phyloP scores from a whole-genome alignment of 2,797 vertebrate genomes.

The Tragopan temminckii region DNA sequence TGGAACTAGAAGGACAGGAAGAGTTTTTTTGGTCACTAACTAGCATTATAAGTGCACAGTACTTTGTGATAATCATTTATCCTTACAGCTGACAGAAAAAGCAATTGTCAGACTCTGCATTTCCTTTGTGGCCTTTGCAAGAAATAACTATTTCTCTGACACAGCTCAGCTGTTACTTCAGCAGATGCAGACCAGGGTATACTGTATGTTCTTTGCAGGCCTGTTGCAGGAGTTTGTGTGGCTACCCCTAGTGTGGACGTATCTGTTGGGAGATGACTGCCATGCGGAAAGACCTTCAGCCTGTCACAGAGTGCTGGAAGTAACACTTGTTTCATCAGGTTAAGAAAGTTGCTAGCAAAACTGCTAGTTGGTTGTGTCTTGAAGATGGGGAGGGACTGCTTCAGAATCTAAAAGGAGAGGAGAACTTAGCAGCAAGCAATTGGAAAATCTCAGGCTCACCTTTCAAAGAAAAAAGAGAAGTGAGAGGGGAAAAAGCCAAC shows the following conservation, averaged over 20 bases:
- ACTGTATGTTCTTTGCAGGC: neutral
- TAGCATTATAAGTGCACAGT: neutral
- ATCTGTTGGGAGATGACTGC: neutral
- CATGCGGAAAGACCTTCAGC: neutral
- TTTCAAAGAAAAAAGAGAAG: neutral
- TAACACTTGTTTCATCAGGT: neutral
- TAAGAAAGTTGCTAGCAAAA: rapidly evolving
- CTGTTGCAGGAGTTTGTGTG: neutral
- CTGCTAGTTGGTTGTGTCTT: neutral
- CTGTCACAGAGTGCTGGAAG: neutral
- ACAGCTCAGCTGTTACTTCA: neutral
- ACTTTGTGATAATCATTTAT: rapidly evolving
- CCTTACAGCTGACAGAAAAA: neutral
- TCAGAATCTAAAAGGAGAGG: neutral
- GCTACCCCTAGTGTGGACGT: neutral
- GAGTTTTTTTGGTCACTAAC: neutral
- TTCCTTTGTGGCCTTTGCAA: neutral
- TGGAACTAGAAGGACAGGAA: rapidly evolving
- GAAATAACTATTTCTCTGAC: neutral
- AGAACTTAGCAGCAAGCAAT: neutral
- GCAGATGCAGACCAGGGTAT: neutral
- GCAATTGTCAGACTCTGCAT: neutral
- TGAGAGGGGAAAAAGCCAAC: neutral
- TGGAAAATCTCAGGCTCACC: neutral
- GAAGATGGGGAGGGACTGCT: neutral